Conservation (phyloP, 2,113 vertebrate genomes). For the Engystomops pustulosus region DNA sequence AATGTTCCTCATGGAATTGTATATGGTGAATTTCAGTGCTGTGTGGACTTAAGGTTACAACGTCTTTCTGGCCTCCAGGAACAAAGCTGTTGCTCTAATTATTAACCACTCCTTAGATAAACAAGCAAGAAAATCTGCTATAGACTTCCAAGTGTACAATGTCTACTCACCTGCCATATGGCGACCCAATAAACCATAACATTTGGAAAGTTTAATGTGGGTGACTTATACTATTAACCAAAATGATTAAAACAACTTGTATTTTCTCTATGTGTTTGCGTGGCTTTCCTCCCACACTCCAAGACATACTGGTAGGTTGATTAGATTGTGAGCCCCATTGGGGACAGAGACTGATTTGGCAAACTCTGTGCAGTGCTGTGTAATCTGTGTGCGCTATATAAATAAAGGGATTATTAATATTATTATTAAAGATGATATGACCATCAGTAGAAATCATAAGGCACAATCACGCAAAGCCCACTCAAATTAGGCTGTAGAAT, state of each 20-base stretch:
- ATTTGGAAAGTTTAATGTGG: neutral
- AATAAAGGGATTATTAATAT: no score
- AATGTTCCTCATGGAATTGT: neutral
- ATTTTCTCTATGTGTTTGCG: no score
- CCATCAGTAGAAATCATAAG: neutral
- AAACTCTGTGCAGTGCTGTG: no score
- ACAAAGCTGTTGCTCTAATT: conserved; percentile 20
- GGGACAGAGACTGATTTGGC: no score
- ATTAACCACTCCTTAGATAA: conserved; percentile 45
- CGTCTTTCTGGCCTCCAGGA: conserved; percentile 12
- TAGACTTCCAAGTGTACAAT: neutral
- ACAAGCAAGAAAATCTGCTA: conserved; percentile 9
- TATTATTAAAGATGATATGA: neutral
- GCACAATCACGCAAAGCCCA: neutral
- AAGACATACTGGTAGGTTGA: no score
- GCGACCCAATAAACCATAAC: neutral
- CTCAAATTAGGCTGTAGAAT: no score
- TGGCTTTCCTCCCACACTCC: no score
- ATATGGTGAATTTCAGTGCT: neutral
- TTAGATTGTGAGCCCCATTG: no score
- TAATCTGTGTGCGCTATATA: no score
- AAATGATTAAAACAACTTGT: neutral
- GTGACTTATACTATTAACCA: neutral
- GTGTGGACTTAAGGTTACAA: neutral
- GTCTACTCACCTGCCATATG: neutral